Conservation (phyloP, 2,888 invertebrate species). For the Mechanitis messenoides region DNA sequence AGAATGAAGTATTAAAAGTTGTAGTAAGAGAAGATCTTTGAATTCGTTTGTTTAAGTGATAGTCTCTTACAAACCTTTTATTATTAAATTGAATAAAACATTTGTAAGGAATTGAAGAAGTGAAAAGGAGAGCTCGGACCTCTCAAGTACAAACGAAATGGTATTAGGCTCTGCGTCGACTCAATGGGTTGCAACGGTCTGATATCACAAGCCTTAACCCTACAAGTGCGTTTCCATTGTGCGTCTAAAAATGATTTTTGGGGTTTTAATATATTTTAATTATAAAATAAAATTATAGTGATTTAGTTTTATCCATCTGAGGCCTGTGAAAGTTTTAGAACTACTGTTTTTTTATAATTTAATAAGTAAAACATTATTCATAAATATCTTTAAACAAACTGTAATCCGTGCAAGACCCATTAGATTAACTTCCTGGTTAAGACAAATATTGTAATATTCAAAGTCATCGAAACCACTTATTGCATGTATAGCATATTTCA, state of each 20-base stretch:
- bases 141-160: conserved; percentile 28
- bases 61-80: conserved; percentile 15
- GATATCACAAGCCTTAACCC: conserved; percentile 39
- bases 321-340: too few species aligned
- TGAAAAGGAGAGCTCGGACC: conserved; percentile 21
- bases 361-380: too few species aligned
- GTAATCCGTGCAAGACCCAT: too few species aligned
- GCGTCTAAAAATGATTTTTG: background rate
- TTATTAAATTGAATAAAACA: conserved; percentile 23
- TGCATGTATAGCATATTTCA: too few species aligned
- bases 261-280: too few species aligned
- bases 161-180: conserved; percentile 37
- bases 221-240: conserved; percentile 16
- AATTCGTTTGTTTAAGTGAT: conserved; percentile 6
- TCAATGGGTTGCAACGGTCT: conserved; percentile 46
- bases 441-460: too few species aligned
- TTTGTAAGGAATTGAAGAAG: conserved; percentile 22
- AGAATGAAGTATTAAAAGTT: background rate
- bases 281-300: too few species aligned
- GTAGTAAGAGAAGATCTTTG: background rate
- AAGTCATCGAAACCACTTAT: too few species aligned
- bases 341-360: too few species aligned
- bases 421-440: too few species aligned
- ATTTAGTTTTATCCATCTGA: too few species aligned
- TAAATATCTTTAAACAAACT: too few species aligned